Evolutionary conservation across 1,140 invertebrate genomes (phyloP).

Genomic region (Venustaconcha ellipsiformis): DNA sequence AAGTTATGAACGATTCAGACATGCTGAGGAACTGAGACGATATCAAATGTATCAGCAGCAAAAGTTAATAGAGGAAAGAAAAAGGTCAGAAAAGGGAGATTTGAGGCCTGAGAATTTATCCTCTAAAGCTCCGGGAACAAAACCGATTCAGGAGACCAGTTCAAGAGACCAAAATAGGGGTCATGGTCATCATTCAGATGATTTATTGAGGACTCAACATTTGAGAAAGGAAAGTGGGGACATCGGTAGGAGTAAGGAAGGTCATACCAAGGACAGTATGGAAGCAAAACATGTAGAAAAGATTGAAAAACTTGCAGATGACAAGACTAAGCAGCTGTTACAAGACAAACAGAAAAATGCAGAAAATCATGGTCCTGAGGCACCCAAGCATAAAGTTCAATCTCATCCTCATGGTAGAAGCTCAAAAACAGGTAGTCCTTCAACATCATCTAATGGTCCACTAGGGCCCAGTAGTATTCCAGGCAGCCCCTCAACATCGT

Average conservation of each 20-base stretch:
- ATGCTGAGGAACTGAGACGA: conserved; percentile 20
- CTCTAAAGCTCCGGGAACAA: conserved; percentile 26
- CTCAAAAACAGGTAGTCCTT: conserved; percentile 19
- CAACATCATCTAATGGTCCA: conserved; percentile 14
- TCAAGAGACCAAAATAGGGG: conserved; percentile 13
- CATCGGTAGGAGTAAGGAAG: conserved; percentile 6
- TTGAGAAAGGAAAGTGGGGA: background rate
- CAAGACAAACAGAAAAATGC: conserved; percentile 25
- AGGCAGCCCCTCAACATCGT: conserved; percentile 14
- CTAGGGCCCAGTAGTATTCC: conserved; percentile 6
- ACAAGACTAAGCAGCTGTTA: conserved; percentile 25
- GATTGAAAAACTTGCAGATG: conserved; percentile 22
- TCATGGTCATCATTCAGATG: conserved; percentile 4
- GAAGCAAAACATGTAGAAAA: conserved; percentile 1
- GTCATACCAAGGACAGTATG: conserved; percentile 11
- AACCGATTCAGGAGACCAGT: conserved; percentile 23
- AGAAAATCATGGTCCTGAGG: conserved; percentile 20
- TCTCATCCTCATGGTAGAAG: conserved; percentile 20
- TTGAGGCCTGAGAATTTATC: conserved; percentile 23
- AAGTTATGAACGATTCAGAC: conserved; percentile 9
- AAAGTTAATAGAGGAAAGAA: conserved; percentile 30
- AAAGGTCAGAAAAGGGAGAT: conserved; percentile 25
- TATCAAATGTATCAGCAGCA: conserved; percentile 35
- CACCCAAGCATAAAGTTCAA: conserved; percentile 10
- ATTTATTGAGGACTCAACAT: conserved; percentile 8